Base-by-base conservation (phyloP, 2,888 invertebrate genomes). In the Neuroscelio doddi region DNA sequence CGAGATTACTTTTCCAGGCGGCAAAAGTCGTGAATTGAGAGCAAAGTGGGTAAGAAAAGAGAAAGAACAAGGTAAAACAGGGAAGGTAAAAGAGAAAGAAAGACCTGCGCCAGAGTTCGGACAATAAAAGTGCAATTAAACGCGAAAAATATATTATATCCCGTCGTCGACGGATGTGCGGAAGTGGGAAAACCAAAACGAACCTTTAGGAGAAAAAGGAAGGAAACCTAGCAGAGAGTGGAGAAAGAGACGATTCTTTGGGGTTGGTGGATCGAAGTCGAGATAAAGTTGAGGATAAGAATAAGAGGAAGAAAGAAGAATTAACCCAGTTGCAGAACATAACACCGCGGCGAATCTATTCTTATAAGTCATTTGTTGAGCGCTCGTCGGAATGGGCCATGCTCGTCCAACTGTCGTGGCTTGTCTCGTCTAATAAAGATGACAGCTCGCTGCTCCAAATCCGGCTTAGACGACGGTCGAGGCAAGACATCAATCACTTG, bases 101-200 rank as follows among this genome's bases (percentile, higher is more conserved):
- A 41, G 32, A 38, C 21, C 32, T 32, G 10, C 30, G 59, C 55
- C 50, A 63, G 64, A 69, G 57, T 67, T 72, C 59, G 70, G 68
- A 72, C 73, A 75, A 77, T 77, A 73, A 76, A 69, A 75, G 69
- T 72, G 73, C 73, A 78, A 78, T 79, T 78, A 77, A 77, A 77
- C 64, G 69, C 49, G 69, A 71, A 75, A 76, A 73, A 74, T 73
- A 72, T 69, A 71, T 71, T 66, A 58, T 65, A 69, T 55, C 61
- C 66, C 47, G 42, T 56, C 47, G 46, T 51, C 56, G 44, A 16
- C 38, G 44, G 53, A 51, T 49, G 38, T 26, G 29, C 26, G 7
- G n/a, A n/a, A 26, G 50, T 34, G 50, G 64, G 49, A 62, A 56
- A 49, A 41, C 26, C 16, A 9, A 46, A 34, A 21, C 24, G 49